A percentile compares a stretch with the other conserved stretches of the same genome.
Conservation (phyloP, 2,888 invertebrate genomes). For the Pyralis farinalis region DNA sequence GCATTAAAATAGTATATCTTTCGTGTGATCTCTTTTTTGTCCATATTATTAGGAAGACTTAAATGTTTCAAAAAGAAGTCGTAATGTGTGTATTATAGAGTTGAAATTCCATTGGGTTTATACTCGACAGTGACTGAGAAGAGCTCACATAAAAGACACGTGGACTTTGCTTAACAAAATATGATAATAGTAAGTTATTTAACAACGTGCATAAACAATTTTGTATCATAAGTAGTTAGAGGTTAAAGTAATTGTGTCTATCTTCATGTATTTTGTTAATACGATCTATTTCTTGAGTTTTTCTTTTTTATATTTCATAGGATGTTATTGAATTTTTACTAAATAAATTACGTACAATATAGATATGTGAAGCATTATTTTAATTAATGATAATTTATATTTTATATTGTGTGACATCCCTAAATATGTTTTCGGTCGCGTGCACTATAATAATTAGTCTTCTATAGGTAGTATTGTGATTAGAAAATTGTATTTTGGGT, state of each 20-base stretch:
- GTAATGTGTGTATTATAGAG: background rate
- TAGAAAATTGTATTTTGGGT: no score
- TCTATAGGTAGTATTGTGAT: no score
- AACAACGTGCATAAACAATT: slow-evolving; percentile 65
- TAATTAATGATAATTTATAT: no score
- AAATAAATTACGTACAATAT: slow-evolving; percentile 1
- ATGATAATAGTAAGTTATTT: slow-evolving; percentile 54
- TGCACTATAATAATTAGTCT: no score
- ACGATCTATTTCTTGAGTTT: slow-evolving; percentile 3
- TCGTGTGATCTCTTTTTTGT: slow-evolving; percentile 2
- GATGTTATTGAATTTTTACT: slow-evolving; percentile 9
- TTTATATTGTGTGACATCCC: no score
- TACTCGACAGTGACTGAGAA: background rate
- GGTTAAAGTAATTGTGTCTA: slow-evolving; percentile 7
- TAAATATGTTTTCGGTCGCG: no score
- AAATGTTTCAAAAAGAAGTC: background rate
- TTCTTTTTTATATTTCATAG: slow-evolving; percentile 9
- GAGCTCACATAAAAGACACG: slow-evolving; percentile 4
- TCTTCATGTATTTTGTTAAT: slow-evolving; percentile 9
- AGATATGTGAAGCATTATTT: slow-evolving; percentile 4
- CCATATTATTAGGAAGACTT: background rate
- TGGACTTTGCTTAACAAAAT: slow-evolving; percentile 34
- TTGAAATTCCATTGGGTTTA: no score
- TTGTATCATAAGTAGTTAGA: slow-evolving; percentile 75
- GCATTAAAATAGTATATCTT: slow-evolving; percentile 4